A percentile compares a stretch with the other conserved stretches of the same genome.
Conservation (phyloP, 2,797 vertebrate genomes). For the Apodemus agrarius region DNA sequence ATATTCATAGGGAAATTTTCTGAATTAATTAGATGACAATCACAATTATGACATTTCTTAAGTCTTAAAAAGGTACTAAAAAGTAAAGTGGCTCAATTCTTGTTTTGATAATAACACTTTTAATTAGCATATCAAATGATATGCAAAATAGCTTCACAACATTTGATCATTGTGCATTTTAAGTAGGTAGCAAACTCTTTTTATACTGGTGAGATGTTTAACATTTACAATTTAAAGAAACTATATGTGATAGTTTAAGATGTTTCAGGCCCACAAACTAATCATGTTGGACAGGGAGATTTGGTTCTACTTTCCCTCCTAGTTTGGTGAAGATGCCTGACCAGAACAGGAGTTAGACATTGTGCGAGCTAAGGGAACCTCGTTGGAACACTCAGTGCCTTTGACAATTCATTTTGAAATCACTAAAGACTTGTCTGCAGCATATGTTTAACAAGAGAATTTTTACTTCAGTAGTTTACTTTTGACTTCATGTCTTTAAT, state of each 20-base stretch:
- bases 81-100: background rate
- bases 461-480: background rate
- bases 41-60: background rate
- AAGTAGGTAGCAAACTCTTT: background rate
- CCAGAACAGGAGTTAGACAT: background rate
- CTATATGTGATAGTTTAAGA: background rate
- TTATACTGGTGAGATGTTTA: background rate
- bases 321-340: background rate
- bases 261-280: background rate
- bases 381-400: background rate
- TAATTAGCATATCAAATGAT: background rate
- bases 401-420: background rate
- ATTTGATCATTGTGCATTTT: slow-evolving; percentile 17
- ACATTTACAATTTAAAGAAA: background rate
- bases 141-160: background rate
- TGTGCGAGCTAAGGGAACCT: background rate
- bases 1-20: background rate
- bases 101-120: background rate
- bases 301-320: background rate
- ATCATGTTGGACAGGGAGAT: background rate
- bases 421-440: background rate
- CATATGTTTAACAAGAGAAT: background rate
- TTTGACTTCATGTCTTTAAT: background rate
- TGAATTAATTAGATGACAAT: slow-evolving; percentile 30
- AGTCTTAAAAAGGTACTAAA: background rate